Evolutionary conservation across 2,888 invertebrate genomes (phyloP).

Genomic region (Ligdia adustata): DNA sequence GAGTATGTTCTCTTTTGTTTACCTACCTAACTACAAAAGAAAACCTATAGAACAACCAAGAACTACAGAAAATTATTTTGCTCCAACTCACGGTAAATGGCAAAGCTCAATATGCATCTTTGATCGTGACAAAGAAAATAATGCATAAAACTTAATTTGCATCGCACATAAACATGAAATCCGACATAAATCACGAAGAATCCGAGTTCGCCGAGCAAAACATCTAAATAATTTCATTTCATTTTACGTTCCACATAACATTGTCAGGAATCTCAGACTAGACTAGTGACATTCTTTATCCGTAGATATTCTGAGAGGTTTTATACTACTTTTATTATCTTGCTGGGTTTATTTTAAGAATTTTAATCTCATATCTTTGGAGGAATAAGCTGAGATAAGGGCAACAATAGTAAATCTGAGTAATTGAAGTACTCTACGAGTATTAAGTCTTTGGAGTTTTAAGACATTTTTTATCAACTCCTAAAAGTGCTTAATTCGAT

Average conservation of each 20-base stretch:
- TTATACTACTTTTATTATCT: slow-evolving; percentile 19
- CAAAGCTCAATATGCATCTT: too few relatives aligned
- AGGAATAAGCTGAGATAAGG: slow-evolving; percentile 15
- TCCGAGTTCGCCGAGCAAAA: slow-evolving; percentile 44
- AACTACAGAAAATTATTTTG: too few relatives aligned
- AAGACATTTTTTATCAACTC: too few relatives aligned
- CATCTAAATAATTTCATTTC: slow-evolving; percentile 55
- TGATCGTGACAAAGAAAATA: too few relatives aligned
- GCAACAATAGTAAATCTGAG: too few relatives aligned
- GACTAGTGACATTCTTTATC: slow-evolving; percentile 46
- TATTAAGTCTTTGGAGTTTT: too few relatives aligned
- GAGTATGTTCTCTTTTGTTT: too few relatives aligned
- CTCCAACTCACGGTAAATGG: too few relatives aligned
- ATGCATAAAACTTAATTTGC: slow-evolving; percentile 39
- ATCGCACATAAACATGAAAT: slow-evolving; percentile 43
- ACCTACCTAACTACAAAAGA: too few relatives aligned
- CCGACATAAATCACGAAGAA: slow-evolving; percentile 45
- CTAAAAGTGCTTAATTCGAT: too few relatives aligned
- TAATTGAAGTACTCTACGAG: too few relatives aligned
- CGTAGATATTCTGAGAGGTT: slow-evolving; percentile 34
- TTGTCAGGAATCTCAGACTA: slow-evolving; percentile 35
- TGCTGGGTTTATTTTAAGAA: slow-evolving; percentile 34
- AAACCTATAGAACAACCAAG: too few relatives aligned
- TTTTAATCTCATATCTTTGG: slow-evolving; percentile 32
- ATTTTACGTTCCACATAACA: slow-evolving; percentile 51